Evolutionary conservation across 2,888 invertebrate species (phyloP).

Genomic region (Ischnura elegans): DNA sequence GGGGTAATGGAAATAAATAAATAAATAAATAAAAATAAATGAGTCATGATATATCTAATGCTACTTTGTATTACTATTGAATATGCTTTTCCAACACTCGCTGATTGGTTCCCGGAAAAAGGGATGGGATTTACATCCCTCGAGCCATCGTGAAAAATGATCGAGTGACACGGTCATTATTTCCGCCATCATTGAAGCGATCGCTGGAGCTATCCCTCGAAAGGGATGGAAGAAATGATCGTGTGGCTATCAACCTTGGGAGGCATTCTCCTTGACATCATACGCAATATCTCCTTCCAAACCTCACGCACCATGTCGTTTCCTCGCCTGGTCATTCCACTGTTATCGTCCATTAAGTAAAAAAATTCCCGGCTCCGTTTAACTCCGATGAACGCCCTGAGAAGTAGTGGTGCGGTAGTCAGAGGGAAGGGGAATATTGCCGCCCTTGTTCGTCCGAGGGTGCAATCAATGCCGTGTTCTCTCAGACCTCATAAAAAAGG

Average conservation of each 20-base stretch:
- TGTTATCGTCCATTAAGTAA: neutral
- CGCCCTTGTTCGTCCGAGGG: neutral
- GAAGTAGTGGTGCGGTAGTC: neutral
- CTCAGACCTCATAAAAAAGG: neutral
- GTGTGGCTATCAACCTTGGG: neutral
- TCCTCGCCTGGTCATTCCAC: neutral
- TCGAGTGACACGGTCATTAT: too few species aligned
- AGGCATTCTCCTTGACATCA: neutral
- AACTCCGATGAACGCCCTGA: neutral
- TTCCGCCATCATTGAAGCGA: too few species aligned
- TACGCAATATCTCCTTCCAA: neutral
- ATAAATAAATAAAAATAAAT: too few species aligned
- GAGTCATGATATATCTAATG: too few species aligned
- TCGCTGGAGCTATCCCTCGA: too few species aligned
- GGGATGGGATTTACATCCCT: too few species aligned
- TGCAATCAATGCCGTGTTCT: constrained; percentile 6
- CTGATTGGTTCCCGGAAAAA: too few species aligned
- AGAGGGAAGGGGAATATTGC: neutral
- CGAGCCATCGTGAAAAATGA: too few species aligned
- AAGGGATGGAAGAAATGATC: too few species aligned
- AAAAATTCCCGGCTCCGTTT: neutral
- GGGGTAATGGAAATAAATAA: too few species aligned
- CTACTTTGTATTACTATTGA: too few species aligned
- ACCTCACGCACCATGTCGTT: neutral
- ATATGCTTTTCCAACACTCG: too few species aligned